A percentile compares a stretch with the other conserved stretches of the same genome.
These are phyloP conservation scores for Lateolabrax maculatus DNA, from an alignment of 2,797 vertebrate genomes.

Conservation along the genomic window DNA sequence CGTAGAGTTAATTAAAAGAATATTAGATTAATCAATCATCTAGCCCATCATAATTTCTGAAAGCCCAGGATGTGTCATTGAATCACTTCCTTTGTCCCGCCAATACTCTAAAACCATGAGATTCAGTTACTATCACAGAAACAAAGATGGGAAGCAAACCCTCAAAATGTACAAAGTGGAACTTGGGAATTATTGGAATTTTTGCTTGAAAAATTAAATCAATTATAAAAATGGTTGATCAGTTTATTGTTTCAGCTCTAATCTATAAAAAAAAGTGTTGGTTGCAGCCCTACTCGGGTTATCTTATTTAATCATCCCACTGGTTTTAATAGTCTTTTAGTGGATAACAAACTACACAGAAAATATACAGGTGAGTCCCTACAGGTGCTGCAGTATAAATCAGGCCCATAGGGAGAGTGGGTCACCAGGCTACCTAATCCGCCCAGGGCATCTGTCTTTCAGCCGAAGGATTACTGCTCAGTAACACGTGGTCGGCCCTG, in stretches of 20 bases:
- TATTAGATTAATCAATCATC: neutral
- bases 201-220: neutral
- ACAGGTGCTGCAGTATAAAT: slow-evolving; percentile 11
- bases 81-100: neutral
- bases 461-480: slow-evolving; percentile 57
- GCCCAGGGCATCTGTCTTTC: slow-evolving; percentile 26
- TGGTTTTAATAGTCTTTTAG: neutral
- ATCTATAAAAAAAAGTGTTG: neutral
- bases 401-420: slow-evolving; percentile 12
- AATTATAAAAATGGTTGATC: too few relatives aligned
- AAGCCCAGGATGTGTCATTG: neutral
- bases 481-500: slow-evolving; percentile 19
- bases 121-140: neutral
- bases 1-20: neutral
- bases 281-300: neutral
- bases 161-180: too few relatives aligned
- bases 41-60: neutral
- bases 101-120: neutral
- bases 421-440: slow-evolving; percentile 50
- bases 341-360: too few relatives aligned
- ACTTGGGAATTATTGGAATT: neutral
- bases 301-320: neutral
- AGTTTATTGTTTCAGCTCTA: neutral
- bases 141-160: neutral
- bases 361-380: too few relatives aligned